These are phyloP conservation scores for Diadumene lineata DNA, from an alignment of 92 coral and sea anemone species.

Conservation along the genomic window DNA sequence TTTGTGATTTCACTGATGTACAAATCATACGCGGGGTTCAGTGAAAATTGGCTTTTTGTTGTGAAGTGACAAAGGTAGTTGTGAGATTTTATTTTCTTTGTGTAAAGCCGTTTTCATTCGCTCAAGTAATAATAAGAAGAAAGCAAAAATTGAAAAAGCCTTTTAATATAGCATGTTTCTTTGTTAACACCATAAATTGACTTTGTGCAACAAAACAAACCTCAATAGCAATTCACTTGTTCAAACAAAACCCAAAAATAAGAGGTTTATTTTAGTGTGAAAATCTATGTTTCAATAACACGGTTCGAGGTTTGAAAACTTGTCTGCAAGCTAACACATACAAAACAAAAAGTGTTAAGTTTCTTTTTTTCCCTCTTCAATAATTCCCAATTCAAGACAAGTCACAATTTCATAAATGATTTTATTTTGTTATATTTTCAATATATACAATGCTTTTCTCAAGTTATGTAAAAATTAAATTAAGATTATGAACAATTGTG, in stretches of 20 bases:
- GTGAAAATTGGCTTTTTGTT: neutral
- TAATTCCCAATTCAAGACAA: neutral
- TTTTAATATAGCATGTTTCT: conserved; percentile 13
- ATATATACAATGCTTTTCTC: neutral
- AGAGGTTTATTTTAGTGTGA: neutral
- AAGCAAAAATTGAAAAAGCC: neutral
- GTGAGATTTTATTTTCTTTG: neutral
- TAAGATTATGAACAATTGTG: too few species aligned
- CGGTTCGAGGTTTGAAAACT: neutral
- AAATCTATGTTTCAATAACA: neutral
- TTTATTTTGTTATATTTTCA: neutral
- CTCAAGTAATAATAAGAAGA: neutral
- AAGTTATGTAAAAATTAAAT: neutral
- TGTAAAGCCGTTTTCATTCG: conserved; percentile 1
- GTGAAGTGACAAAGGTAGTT: neutral
- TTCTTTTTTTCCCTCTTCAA: neutral
- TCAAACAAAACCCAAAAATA: conserved; percentile 6
- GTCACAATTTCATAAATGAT: neutral
- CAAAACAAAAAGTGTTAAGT: too few species aligned
- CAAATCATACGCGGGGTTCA: neutral
- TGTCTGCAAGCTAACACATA: too few species aligned
- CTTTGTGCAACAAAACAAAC: conserved; percentile 9
- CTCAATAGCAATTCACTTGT: conserved; percentile 17
- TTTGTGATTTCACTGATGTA: neutral
- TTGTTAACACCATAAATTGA: conserved; percentile 24